Conservation (phyloP, 1,140 invertebrate species). For the Luehdorfia chinensis region DNA sequence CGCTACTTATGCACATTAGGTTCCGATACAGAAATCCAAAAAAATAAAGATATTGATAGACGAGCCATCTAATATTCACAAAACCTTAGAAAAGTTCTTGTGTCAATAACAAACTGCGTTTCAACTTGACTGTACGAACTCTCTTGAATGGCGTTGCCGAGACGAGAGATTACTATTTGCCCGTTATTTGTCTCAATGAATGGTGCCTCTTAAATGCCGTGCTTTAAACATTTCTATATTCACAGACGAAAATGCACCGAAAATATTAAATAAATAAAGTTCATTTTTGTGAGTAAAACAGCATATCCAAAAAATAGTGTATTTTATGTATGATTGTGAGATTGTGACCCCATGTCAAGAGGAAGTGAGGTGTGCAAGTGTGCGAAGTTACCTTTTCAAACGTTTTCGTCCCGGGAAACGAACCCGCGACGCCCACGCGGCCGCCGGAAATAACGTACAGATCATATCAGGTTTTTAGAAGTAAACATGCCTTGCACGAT, state of each 20-base stretch:
- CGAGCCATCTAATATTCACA: too few relatives aligned
- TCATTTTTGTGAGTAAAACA: slow-evolving; percentile 20
- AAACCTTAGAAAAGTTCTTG: too few relatives aligned
- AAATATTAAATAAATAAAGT: slow-evolving; percentile 25
- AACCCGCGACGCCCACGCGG: slow-evolving; percentile 53
- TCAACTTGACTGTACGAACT: slow-evolving; percentile 39
- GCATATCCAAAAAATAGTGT: too few relatives aligned
- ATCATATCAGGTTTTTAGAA: slow-evolving; percentile 51
- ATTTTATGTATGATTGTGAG: too few relatives aligned
- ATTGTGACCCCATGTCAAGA: slow-evolving; percentile 42
- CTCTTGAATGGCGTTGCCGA: slow-evolving; percentile 62
- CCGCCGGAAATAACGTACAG: slow-evolving; percentile 61
- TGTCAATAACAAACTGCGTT: neutral
- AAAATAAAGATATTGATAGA: too few relatives aligned
- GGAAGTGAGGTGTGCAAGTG: slow-evolving; percentile 51
- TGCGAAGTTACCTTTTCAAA: slow-evolving; percentile 53
- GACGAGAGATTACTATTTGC: slow-evolving; percentile 65
- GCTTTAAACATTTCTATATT: slow-evolving; percentile 29
- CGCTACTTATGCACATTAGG: too few relatives aligned
- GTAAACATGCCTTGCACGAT: slow-evolving; percentile 57
- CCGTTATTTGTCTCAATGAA: slow-evolving; percentile 72
- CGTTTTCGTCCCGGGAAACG: slow-evolving; percentile 46
- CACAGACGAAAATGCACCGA: slow-evolving; percentile 27
- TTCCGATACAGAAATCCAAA: too few relatives aligned
- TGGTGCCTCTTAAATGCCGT: slow-evolving; percentile 51